These are phyloP conservation scores for Netelia fuscicornis DNA, from an alignment of 2,888 invertebrate species.

Conservation along the genomic window DNA sequence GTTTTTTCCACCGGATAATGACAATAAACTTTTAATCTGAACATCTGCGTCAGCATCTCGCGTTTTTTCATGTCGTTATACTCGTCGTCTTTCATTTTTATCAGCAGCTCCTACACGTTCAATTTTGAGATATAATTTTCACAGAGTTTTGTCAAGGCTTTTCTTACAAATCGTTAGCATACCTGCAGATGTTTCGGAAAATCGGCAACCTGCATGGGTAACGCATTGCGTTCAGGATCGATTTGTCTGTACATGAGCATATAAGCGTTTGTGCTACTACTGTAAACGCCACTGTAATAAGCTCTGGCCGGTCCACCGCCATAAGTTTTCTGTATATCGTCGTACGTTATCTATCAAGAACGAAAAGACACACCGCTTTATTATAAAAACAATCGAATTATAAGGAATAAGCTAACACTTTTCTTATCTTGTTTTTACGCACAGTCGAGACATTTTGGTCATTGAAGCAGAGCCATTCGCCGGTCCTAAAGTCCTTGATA, in stretches of 20 bases:
- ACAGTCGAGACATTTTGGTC: conserved; percentile 93
- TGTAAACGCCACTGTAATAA: conserved; percentile 91
- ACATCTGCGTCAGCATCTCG: conserved; percentile 88
- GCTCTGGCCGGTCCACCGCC: conserved; percentile 89
- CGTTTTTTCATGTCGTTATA: conserved; percentile 87
- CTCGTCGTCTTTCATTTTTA: conserved; percentile 80
- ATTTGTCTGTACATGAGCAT: conserved; percentile 96
- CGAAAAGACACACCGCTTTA: not conserved
- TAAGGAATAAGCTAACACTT: not conserved
- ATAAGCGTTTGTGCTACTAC: conserved; percentile 94
- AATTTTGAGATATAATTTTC: too few species aligned
- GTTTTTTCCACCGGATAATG: conserved; percentile 87
- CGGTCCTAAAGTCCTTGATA: conserved; percentile 91
- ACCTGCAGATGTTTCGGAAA: conserved; percentile 91
- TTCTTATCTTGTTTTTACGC: conserved; percentile 74
- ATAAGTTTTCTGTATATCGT: conserved; percentile 93
- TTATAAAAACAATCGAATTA: not conserved
- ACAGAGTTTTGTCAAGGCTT: not conserved
- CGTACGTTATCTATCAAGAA: conserved; percentile 88
- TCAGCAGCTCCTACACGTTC: conserved; percentile 85
- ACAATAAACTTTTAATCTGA: conserved; percentile 88
- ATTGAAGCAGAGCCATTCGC: conserved; percentile 95
- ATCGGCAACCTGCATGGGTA: conserved; percentile 88
- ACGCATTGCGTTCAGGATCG: conserved; percentile 88
- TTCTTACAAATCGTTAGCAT: conserved; percentile 28